These are phyloP conservation scores for Allolobophora icterica DNA, from an alignment of 2,888 invertebrate species.

Conservation along the genomic window DNA sequence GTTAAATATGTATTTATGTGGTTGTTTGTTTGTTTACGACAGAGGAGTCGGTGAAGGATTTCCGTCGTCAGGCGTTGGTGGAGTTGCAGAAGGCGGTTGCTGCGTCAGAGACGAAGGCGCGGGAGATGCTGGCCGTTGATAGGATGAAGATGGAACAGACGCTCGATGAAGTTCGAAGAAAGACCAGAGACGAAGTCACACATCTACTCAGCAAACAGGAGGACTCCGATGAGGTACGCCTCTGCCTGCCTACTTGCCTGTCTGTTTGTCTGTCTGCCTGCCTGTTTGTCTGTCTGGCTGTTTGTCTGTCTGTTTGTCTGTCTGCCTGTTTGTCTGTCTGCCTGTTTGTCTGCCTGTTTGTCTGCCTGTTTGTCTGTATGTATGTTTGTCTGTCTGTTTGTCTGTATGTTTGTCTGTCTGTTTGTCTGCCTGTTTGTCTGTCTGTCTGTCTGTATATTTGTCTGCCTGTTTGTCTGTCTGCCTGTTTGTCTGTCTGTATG, in stretches of 20 bases:
- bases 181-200: slow-evolving; percentile 65
- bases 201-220: slow-evolving; percentile 64
- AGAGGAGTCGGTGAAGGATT: slow-evolving; percentile 77
- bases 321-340: not conserved
- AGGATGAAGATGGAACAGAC: slow-evolving; percentile 77
- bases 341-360: not conserved
- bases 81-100: slow-evolving; percentile 86
- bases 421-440: not conserved
- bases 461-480: not conserved
- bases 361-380: not conserved
- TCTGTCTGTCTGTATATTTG: not conserved
- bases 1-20: not conserved
- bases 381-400: not conserved
- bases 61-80: slow-evolving; percentile 86
- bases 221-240: slow-evolving; percentile 62
- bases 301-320: not conserved
- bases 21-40: slow-evolving; percentile 36
- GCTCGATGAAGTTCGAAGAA: slow-evolving; percentile 68
- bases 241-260: not conserved
- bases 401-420: too few species aligned
- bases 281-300: not conserved
- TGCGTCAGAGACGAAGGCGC: slow-evolving; percentile 83
- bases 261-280: not conserved
- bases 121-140: slow-evolving; percentile 80
- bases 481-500: not conserved